Evolutionary conservation across 2,113 vertebrate genomes (phyloP).

Genomic region (Halcyon malimbica): DNA sequence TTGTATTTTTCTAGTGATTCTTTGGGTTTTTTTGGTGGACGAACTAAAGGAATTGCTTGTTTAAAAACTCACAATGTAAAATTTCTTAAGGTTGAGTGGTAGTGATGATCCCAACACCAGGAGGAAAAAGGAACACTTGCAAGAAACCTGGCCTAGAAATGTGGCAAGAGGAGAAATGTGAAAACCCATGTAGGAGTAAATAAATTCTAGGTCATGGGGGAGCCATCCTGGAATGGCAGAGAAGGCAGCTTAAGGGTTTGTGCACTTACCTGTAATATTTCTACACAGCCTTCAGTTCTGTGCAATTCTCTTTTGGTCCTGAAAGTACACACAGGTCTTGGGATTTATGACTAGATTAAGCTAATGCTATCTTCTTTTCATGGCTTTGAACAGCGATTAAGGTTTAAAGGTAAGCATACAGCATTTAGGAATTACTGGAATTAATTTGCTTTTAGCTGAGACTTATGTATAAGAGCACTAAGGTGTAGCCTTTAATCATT

Average conservation of each 20-base stretch:
- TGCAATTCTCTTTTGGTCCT: not conserved
- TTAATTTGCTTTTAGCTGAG: not conserved
- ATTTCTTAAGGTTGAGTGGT: not conserved
- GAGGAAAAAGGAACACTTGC: not conserved
- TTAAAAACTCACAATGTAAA: not conserved
- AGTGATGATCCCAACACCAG: not conserved
- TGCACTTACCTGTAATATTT: not conserved
- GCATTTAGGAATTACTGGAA: conserved; percentile 7
- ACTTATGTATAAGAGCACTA: not conserved
- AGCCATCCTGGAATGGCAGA: not conserved
- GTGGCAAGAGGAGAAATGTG: not conserved
- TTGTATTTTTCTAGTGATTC: not conserved
- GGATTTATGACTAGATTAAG: not conserved
- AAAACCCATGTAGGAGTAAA: not conserved
- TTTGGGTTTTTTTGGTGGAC: not conserved
- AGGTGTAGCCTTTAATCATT: not conserved
- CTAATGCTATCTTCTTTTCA: not conserved
- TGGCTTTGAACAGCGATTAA: not conserved
- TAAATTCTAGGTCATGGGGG: not conserved
- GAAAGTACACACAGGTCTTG: not conserved
- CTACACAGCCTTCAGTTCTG: not conserved
- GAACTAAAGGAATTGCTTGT: not conserved
- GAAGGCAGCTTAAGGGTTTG: not conserved
- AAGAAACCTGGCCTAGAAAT: not conserved
- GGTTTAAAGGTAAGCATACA: not conserved